Evolutionary conservation across 2,113 vertebrate species (phyloP).

Genomic region (Austrofundulus limnaeus): DNA sequence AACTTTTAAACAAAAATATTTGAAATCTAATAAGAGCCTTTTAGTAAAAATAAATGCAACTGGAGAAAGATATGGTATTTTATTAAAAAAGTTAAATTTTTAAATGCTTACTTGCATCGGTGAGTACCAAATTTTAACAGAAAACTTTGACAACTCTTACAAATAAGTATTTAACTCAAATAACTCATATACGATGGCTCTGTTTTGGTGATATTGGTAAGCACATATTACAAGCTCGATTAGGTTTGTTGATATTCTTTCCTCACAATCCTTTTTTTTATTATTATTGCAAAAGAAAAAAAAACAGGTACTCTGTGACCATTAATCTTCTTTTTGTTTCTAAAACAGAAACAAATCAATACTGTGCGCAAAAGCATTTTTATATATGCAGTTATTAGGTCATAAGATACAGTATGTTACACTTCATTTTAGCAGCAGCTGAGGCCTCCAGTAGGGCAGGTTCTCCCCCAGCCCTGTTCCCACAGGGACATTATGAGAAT

Average conservation of each 20-base stretch:
- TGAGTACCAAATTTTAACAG: too few relatives aligned
- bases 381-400: conserved; percentile 97
- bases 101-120: too few relatives aligned
- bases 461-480: conserved; percentile 61
- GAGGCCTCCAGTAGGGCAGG: conserved; percentile 77
- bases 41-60: too few relatives aligned
- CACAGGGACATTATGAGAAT: conserved; percentile 89
- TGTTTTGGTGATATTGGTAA: conserved; percentile 85
- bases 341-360: conserved; percentile 88
- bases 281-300: conserved; percentile 41
- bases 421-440: conserved; percentile 95
- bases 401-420: conserved; percentile 98
- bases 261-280: conserved; percentile 64
- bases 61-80: too few relatives aligned
- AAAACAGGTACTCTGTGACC: conserved; percentile 51
- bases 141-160: background rate
- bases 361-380: conserved; percentile 88
- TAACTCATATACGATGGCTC: conserved; percentile 72
- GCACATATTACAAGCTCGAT: conserved; percentile 18
- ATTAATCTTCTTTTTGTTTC: conserved; percentile 80
- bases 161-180: background rate
- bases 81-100: too few relatives aligned
- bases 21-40: too few relatives aligned
- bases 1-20: too few relatives aligned
- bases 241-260: conserved; percentile 71